A percentile compares a stretch with the other conserved stretches of the same genome.
Conservation (phyloP, 2,113 vertebrate species). For the Hyperopisus bebe region DNA sequence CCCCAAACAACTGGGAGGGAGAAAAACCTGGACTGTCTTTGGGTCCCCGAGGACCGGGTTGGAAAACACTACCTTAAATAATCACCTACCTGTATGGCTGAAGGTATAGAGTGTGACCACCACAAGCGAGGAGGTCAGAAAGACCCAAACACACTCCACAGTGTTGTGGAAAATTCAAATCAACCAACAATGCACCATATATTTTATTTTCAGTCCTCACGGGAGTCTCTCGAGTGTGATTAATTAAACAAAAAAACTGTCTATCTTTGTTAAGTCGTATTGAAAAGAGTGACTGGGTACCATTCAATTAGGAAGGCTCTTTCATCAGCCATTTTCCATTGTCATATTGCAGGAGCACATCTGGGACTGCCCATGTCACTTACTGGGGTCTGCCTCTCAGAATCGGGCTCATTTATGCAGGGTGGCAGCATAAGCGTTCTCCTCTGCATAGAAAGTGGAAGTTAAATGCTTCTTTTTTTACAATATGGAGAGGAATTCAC, state of each 20-base stretch:
- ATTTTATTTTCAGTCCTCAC: neutral
- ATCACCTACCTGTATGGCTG: neutral
- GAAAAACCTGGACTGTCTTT: neutral
- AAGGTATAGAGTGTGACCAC: neutral
- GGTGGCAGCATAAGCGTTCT: neutral
- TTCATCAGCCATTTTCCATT: conserved; percentile 22
- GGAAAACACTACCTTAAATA: neutral
- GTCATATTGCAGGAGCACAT: neutral
- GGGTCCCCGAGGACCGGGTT: neutral
- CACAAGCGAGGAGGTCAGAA: neutral
- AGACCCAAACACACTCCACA: neutral
- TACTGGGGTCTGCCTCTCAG: neutral
- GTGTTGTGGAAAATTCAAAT: neutral
- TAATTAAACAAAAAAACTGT: neutral
- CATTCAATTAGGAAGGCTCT: neutral
- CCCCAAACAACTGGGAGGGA: neutral
- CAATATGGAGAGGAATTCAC: conserved; percentile 27
- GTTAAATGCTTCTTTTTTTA: conserved; percentile 41
- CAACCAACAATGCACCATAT: neutral
- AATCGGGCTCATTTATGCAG: neutral
- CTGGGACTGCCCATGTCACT: neutral
- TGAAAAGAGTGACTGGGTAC: neutral
- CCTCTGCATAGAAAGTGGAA: conserved; percentile 35
- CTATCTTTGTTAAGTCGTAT: neutral
- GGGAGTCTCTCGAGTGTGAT: neutral